Conservation (phyloP, 2,797 vertebrate genomes). For the Anguilla megastoma region DNA sequence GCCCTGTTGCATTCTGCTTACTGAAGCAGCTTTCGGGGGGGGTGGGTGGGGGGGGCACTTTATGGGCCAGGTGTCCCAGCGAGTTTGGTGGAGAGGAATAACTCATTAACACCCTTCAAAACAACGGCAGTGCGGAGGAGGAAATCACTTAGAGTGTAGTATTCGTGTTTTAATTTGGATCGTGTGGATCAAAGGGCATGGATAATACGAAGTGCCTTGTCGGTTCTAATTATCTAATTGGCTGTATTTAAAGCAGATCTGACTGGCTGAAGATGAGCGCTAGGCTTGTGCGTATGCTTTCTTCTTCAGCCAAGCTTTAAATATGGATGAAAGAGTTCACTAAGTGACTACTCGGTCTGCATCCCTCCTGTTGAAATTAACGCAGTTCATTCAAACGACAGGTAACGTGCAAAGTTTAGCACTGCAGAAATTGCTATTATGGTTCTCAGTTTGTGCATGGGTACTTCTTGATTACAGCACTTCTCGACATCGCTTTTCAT, state of each 20-base stretch:
- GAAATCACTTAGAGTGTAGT: conserved; percentile 3
- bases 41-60: not conserved
- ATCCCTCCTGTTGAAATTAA: not conserved
- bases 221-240: not conserved
- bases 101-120: not conserved
- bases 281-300: not conserved
- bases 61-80: not conserved
- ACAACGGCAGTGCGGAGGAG: not conserved
- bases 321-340: not conserved
- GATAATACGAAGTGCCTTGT: not conserved
- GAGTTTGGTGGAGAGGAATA: not conserved
- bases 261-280: not conserved
- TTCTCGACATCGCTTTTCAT: not conserved
- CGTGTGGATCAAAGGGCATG: not conserved
- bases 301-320: not conserved
- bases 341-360: not conserved
- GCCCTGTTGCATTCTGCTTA: not conserved
- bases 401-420: not conserved
- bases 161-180: not conserved
- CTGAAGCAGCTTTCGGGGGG: not conserved
- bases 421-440: not conserved
- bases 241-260: not conserved
- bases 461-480: not conserved
- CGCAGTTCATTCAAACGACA: not conserved
- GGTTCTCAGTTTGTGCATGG: not conserved